Evolutionary conservation across 2,888 invertebrate species (phyloP).

Genomic region (Antitype chi): DNA sequence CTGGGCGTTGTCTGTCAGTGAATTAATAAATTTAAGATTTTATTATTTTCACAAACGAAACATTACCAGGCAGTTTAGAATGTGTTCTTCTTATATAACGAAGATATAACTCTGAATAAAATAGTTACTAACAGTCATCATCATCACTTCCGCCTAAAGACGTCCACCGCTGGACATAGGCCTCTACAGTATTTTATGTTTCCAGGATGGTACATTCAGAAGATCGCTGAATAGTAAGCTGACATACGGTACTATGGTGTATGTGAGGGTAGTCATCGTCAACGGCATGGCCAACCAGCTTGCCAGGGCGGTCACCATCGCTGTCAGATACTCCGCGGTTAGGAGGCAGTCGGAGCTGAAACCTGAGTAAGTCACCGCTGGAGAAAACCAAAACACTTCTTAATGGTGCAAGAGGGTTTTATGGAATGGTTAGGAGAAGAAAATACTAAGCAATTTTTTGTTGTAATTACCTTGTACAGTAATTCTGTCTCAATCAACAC

Average conservation of each 20-base stretch:
- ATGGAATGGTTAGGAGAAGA: not conserved
- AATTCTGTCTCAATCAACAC: too few relatives aligned
- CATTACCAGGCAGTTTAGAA: not conserved
- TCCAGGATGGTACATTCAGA: slow-evolving; percentile 95
- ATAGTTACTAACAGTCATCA: not conserved
- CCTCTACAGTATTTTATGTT: not conserved
- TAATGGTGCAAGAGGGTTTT: not conserved
- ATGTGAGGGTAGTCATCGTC: slow-evolving; percentile 96
- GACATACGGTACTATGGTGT: slow-evolving; percentile 97
- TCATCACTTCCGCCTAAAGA: too few relatives aligned
- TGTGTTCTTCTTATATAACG: not conserved
- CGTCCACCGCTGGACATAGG: too few relatives aligned
- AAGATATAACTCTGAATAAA: not conserved
- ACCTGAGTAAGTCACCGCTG: slow-evolving; percentile 90
- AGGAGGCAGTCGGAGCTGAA: slow-evolving; percentile 96
- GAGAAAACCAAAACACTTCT: not conserved
- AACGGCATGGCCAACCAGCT: slow-evolving; percentile 93
- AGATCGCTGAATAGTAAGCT: slow-evolving; percentile 94
- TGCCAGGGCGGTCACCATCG: slow-evolving; percentile 95
- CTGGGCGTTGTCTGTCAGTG: too few relatives aligned
- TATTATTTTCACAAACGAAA: not conserved
- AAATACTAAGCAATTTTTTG: not conserved
- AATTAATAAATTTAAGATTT: too few relatives aligned
- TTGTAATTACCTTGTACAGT: not conserved
- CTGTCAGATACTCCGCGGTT: slow-evolving; percentile 97